Evolutionary conservation across 2,113 vertebrate species (phyloP), one percentile per base, ranked within the genome.

Genomic region (Cyanoramphus novaezelandiae): DNA sequence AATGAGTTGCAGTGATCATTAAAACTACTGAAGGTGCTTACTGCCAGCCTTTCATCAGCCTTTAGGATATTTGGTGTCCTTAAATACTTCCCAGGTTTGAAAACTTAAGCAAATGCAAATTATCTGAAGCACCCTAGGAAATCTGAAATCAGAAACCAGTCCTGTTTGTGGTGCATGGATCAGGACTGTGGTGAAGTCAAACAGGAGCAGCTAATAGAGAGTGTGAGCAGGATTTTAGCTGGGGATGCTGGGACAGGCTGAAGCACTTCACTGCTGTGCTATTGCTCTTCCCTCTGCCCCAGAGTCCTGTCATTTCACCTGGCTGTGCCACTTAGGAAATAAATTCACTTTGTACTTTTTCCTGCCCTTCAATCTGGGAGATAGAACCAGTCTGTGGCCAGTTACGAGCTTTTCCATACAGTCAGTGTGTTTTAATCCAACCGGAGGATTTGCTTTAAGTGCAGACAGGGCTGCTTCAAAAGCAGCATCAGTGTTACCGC

Each of bases 111-210:
- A 29, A 59, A 33, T 13, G 29, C 10, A 20, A 31, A 39, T 35
- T 10, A 18, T 9, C n/a, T 14, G 13, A 14, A 13, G 44, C 39
- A 13, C 43, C 49, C 3, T 4, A 11, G 59, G 50, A 31, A 5
- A 4, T 33, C 1, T 23, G 46, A 41, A 31, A 68, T 15, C 3
- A 1, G 43, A 27, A 25, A 5, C 2, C 3, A 37, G 52, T 33
- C 29, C n/a, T 47, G 50, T 39, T 44, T 65, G 27, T 0, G 1
- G 53, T 14, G n/a, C 11, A 1, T 1, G 3, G 46, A 3, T 5
- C 63, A 29, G 67, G 9, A 1, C 20, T 10, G 4, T 4, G 72
- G 6, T 21, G 0, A 6, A 31, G 67, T 7, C 53, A 10, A 17
- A 41, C 29, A 4, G 0, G 9, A 62, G 35, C 74, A 57, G 70